Base-by-base conservation (phyloP, 2,113 vertebrate species). In the Emydura subglobosa region DNA sequence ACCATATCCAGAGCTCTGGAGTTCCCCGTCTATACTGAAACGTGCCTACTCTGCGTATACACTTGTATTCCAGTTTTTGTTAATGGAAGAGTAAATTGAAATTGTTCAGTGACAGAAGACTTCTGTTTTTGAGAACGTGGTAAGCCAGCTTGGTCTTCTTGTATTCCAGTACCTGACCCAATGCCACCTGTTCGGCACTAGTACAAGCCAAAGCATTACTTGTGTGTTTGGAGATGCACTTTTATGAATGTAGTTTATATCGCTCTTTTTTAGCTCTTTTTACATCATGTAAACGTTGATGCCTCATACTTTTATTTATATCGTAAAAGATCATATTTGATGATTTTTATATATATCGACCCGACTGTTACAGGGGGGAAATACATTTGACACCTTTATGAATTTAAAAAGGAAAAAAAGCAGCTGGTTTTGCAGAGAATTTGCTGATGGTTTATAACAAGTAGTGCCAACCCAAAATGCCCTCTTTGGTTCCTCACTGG, bases 381-480 rank as follows among this genome's bases (percentile, higher is more conserved):
- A 95, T 89, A 65, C 98, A 96, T 98, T 95, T 95, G 97, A 98
- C 96, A 95, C 97, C 96, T 98, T 98, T 96, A 97, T 97, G 93
- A 95, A 95, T 95, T 97, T 93, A 86, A 95, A 97, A 98, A 98
- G 90, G 95, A 91, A 97, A 95, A 92, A 97, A 99, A 99, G 99
- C 99, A 99, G 98, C 99, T 99, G 99, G 99, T 99, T 99, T 99
- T 99, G 99, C 99, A 98, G 98, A 99, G 97, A 97, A 97, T 97
- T 98, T 95, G 98, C 97, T 95, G 97, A 96, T 97, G 95, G 97
- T 98, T 97, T 98, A 98, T 98, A 98, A 96, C 95, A 82, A 98
- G 97, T 96, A 97, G 96, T 97, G 97, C 97, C 91, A 78, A 96
- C 91, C 96, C 98, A 97, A 97, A 98, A 98, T 94, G 79, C 50